Percentiles rank a stretch among this genome's conserved stretches.
Evolutionary conservation across 2,797 vertebrate species (phyloP).

Genomic region (Lycodopsis pacificus): DNA sequence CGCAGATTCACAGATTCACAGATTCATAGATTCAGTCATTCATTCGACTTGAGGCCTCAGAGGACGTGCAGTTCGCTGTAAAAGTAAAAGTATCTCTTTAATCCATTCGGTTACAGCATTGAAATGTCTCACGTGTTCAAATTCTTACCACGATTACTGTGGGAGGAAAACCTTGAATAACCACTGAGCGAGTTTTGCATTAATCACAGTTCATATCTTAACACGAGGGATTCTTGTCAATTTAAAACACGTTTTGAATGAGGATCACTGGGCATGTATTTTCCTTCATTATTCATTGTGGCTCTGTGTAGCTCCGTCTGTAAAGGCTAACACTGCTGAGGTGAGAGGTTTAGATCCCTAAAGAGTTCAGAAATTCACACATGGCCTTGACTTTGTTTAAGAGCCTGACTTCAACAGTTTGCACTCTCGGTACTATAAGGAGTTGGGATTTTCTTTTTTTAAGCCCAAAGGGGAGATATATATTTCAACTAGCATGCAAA

Average conservation of each 20-base stretch:
- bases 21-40: background rate
- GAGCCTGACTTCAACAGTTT: conserved; percentile 24
- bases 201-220: background rate
- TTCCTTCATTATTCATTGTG: conserved; percentile 16
- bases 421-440: conserved; percentile 23
- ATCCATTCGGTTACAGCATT: conserved; percentile 1
- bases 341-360: conserved; percentile 49
- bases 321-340: conserved; percentile 1
- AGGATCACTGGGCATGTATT: background rate
- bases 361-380: conserved; percentile 38
- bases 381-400: conserved; percentile 33
- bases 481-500: conserved; percentile 57
- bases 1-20: background rate
- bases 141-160: background rate
- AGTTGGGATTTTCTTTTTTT: conserved; percentile 24
- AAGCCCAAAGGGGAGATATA: conserved; percentile 45
- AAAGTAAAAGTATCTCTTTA: background rate
- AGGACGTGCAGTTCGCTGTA: background rate
- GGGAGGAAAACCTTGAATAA: conserved; percentile 22
- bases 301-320: background rate
- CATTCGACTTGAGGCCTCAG: background rate
- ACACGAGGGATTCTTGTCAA: background rate
- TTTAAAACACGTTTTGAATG: background rate
- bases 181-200: background rate
- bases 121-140: conserved; percentile 4